Base-by-base conservation (phyloP, 2,797 vertebrate species). In the Monodelphis domestica region DNA sequence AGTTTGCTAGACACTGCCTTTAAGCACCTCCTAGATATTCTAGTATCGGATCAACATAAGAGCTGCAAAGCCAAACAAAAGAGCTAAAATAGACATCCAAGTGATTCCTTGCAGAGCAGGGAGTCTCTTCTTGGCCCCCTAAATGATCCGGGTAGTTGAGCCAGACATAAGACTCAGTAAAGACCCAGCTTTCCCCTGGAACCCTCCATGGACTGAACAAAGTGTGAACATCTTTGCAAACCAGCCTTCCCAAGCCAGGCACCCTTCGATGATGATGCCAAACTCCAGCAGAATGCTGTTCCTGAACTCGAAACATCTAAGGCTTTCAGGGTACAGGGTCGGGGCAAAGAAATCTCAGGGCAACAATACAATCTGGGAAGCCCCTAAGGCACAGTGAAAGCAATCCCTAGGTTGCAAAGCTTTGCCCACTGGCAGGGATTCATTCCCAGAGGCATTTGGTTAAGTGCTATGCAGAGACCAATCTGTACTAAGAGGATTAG, bases 401-500 rank as follows among this genome's bases (percentile, higher is more conserved):
- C 92, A 97, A 93, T 95, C 97, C 97, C 96, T 94, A 96, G 26
- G 70, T 50, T 50, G 38, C 70, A 50, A 45, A 84, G 70, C 70
- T 84, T 84, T 84, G 70, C 97, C 94, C 4, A 33, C 96, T 97
- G 95, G 94, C 95, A 95, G 95, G 93, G 91, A 96, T 95, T 96
- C 93, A 92, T 96, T 97, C 95, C 95, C 70, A 90, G 95, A 97
- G 97, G 95, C 95, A 93, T 96, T 97, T 54, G 51, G 95, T 95
- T 91, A 97, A 98, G 96, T 50, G 95, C 93, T 94, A 55, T 45
- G 90, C 90, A 97, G 96, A 51, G 21, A 97, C 98, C 97, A 97
- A 97, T 98, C 97, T 97, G 96, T 12, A 2, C 97, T 98, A 98
- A 98, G 98, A 96, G 98, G 98, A 98, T 98, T 98, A 98, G 97